Base-by-base conservation (phyloP, 2,888 invertebrate species). In the Agrypnus murinus region DNA sequence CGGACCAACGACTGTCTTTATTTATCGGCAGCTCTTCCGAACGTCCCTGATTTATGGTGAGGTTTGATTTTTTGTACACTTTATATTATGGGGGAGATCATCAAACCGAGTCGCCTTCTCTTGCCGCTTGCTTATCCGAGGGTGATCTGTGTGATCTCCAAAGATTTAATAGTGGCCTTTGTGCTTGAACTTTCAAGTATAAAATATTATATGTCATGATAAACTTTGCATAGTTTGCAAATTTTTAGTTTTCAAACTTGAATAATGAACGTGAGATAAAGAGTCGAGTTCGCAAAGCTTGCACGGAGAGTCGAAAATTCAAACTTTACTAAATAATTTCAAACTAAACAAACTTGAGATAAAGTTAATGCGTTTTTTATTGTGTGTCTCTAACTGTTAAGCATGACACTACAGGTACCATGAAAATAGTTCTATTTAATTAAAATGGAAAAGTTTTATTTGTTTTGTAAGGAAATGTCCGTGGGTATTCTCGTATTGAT, bases 11-110 rank as follows among this genome's bases (percentile, higher is more conserved):
- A 79, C 79, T 78, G 80, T 79, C 77, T 80, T 81, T 82, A 82
- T 81, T 81, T 82, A 82, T 81, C 80, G 81, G 79, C 75, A 77
- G 77, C 77, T 80, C 78, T 79, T 79, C 77, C 65, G 69, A 62
- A 58, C 73, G 65, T 71, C 71, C 69, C 77, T 80, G 81, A 80
- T 81, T 81, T 81, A 81, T 78, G 76, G 72, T 76, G 76, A 76
- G 72, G 76, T 71, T 70, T 75, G 74, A 77, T 69, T 78, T 80
- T 81, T 81, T 78, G 76, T 77, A 75, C 77, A 79, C 79, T 81
- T 80, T 80, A 81, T 80, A 78, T 50, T 50, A 50, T 50, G 50
- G 25, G 50, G 50, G 25, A 31, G 50, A 50, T 50, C 50, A 50
- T 50, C 55, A 36, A 38, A 43, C 59, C 59, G 66, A n/a, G n/a